Evolutionary conservation across 2,888 invertebrate species (phyloP), one percentile per base, ranked within the genome.

Genomic region (Entomobrya proxima): DNA sequence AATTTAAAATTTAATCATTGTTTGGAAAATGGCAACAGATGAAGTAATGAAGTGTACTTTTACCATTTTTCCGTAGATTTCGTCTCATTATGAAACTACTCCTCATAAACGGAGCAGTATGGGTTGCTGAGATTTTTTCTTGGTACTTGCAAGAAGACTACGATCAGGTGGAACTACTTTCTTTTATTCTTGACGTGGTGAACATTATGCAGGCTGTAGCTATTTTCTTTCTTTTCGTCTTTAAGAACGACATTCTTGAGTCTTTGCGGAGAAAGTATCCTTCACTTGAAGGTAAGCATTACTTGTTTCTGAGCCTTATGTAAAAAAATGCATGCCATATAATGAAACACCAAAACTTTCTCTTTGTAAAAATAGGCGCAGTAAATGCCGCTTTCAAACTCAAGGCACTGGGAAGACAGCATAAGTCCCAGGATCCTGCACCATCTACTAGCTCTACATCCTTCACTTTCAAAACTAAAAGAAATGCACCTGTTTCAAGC

Each of bases 161-260:
- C 27, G 69, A 78, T 11, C 50, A 69, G 40, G 74, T 78, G 4
- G 76, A 75, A 0, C 81, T 82, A 64, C 69, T 80, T 21, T 89
- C 88, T 76, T 72, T 85, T 24, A 24, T 88, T 4, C 37, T 86
- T n/a, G 86, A 89, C 50, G 18, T 88, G 9, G 13, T 89, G 1
- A 88, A 86, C 55, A 69, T 87, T 32, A 18, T 86, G 50, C 89
- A 89, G 74, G 87, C 87, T 9, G 35, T 89, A 40, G 86, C 86
- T 5, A 89, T 88, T 37, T 89, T 89, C 50, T 79, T 85, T 37
- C 85, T 88, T 18, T 89, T 88, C 76, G 88, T 89, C 2, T 88
- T 88, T 30, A 89, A 89, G 52, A 78, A 64, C 7, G 88, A 89
- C 24, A 86, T 88, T 3, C 52, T 89, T 9, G 76, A 80, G 24